Conservation (phyloP, 2,888 invertebrate species). For the Cryptocheilus praepositus region DNA sequence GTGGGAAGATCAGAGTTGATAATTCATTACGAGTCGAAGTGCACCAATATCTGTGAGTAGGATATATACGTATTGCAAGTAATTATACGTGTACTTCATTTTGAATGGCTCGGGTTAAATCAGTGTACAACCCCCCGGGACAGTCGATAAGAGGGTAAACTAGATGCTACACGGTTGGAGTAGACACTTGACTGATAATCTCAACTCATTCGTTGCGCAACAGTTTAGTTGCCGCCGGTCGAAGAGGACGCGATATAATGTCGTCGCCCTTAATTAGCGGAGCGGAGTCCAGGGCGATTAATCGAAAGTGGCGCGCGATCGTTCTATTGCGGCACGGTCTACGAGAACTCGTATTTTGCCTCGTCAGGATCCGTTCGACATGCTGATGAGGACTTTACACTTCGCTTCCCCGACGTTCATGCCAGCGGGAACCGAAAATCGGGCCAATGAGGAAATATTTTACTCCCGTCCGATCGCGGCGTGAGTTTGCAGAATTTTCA, state of each 20-base stretch:
- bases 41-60: conserved; percentile 2
- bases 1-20: conserved; percentile 2
- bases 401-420: neutral
- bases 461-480: too few relatives aligned
- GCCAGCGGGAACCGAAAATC: too few relatives aligned
- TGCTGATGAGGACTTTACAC: neutral
- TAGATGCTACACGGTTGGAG: conserved; percentile 42
- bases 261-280: conserved; percentile 10
- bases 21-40: conserved; percentile 27
- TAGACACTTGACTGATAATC: conserved; percentile 43
- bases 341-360: neutral
- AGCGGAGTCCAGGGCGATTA: conserved; percentile 1
- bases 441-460: too few relatives aligned
- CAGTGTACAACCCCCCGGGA: conserved; percentile 34
- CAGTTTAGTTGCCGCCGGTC: conserved; percentile 23
- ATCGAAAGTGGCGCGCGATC: conserved; percentile 2
- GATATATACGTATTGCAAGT: conserved; percentile 28
- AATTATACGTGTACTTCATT: conserved; percentile 45
- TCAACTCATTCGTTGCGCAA: conserved; percentile 43
- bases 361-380: neutral
- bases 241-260: conserved; percentile 4
- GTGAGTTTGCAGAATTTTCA: too few relatives aligned
- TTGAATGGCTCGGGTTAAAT: conserved; percentile 41
- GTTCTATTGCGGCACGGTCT: too few relatives aligned
- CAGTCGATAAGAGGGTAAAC: conserved; percentile 47